phyloP scores from a whole-genome alignment of 2,113 vertebrate genomes.

The Tinamus guttatus region DNA sequence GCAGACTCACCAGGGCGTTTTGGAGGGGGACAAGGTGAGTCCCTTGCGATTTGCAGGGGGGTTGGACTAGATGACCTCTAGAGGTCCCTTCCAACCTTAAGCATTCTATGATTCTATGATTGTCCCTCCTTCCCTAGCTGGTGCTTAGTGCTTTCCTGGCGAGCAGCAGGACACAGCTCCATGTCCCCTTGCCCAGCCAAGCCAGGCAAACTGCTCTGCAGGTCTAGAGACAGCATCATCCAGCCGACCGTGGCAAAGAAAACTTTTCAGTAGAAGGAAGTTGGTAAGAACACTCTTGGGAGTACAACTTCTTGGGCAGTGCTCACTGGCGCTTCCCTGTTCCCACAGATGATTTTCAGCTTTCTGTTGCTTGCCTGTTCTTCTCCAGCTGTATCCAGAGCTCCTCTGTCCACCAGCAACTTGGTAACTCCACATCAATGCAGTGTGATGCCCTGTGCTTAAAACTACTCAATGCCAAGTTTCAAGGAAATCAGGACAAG shows the following conservation, averaged over 20 bases:
- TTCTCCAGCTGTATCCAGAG: background rate
- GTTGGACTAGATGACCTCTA: too few species aligned
- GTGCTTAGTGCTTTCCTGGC: background rate
- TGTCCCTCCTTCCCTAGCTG: background rate
- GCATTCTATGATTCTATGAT: too few species aligned
- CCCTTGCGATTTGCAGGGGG: too few species aligned
- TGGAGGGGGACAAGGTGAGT: background rate
- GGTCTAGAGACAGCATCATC: background rate
- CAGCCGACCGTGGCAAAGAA: background rate
- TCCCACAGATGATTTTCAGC: background rate
- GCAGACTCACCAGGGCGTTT: background rate
- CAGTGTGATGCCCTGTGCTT: background rate
- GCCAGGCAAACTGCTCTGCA: background rate
- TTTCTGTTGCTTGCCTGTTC: background rate
- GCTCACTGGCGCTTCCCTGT: background rate
- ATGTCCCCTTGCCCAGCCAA: background rate
- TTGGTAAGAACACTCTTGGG: background rate
- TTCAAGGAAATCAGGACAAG: background rate
- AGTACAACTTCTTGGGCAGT: accelerated
- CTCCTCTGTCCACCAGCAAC: background rate
- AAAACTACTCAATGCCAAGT: background rate
- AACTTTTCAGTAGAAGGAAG: background rate
- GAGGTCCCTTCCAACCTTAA: too few species aligned
- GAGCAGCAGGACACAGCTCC: background rate
- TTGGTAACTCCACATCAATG: background rate